Conservation (phyloP, 2,113 vertebrate genomes). For the Nesogale talazaci region DNA sequence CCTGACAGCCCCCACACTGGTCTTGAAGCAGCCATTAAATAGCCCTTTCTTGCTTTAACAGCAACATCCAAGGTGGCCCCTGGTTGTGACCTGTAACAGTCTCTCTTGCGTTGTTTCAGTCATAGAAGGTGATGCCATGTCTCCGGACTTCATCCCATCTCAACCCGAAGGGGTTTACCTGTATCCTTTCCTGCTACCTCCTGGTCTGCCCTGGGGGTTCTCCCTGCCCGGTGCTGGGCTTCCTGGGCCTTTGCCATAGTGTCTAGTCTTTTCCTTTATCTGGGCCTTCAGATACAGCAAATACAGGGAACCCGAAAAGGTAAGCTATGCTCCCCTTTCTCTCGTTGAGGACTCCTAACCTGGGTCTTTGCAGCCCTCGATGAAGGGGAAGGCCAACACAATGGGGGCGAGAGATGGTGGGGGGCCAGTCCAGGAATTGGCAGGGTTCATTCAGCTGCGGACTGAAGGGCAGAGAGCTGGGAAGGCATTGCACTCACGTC, state of each 20-base stretch:
- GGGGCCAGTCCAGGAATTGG: rapidly evolving
- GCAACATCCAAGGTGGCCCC: neutral
- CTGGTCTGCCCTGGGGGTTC: neutral
- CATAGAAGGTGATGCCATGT: conserved; percentile 96
- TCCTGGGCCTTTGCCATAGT: neutral
- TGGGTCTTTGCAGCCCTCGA: too few relatives aligned
- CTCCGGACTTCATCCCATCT: conserved; percentile 94
- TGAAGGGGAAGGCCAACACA: neutral
- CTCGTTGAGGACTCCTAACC: neutral
- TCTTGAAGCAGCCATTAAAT: neutral
- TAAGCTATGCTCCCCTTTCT: conserved; percentile 57
- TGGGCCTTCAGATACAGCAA: conserved; percentile 87
- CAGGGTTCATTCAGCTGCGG: neutral
- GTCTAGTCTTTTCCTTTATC: conserved; percentile 79
- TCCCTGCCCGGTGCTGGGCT: neutral
- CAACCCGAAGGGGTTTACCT: conserved; percentile 94
- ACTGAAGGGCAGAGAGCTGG: neutral
- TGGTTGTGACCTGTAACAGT: rapidly evolving
- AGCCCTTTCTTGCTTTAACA: neutral
- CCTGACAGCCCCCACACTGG: rapidly evolving
- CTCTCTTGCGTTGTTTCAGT: conserved; percentile 84
- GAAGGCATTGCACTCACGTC: neutral
- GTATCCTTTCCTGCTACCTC: conserved; percentile 91
- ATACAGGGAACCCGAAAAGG: conserved; percentile 88
- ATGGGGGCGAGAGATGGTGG: too few relatives aligned